These are phyloP conservation scores for Diachasmimorpha longicaudata DNA, from an alignment of 1,140 invertebrate species.

Conservation along the genomic window DNA sequence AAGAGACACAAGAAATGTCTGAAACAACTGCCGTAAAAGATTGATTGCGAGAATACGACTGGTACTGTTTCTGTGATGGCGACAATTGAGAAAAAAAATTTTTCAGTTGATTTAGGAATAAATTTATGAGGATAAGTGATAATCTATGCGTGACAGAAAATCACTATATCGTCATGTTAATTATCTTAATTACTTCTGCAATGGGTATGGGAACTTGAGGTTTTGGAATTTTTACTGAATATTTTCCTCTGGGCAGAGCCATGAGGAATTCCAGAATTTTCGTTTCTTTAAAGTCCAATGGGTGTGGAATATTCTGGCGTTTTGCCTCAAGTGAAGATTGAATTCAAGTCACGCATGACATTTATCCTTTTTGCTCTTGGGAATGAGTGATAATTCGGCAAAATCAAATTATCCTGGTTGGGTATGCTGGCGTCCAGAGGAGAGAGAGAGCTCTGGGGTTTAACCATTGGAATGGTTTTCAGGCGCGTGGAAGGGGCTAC, in stretches of 20 bases:
- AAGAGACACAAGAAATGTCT: slow-evolving; percentile 21
- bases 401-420: slow-evolving; percentile 30
- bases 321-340: slow-evolving; percentile 4
- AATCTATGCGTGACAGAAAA: no score
- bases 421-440: neutral
- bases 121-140: no score
- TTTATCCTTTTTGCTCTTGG: slow-evolving; percentile 28
- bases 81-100: neutral
- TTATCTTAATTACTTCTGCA: no score
- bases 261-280: neutral
- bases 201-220: no score
- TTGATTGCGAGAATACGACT: slow-evolving; percentile 25
- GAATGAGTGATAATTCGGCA: slow-evolving; percentile 36
- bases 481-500: slow-evolving; percentile 11
- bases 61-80: slow-evolving; percentile 7
- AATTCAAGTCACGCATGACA: slow-evolving; percentile 31
- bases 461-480: neutral
- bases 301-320: neutral
- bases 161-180: no score
- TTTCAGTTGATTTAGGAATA: neutral
- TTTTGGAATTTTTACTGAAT: no score
- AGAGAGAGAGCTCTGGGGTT: neutral
- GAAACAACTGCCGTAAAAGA: slow-evolving; percentile 32
- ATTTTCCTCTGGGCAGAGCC: no score
- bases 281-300: neutral